Base-by-base conservation (phyloP, 2,797 vertebrate species). In the Apogon hyalosoma region DNA sequence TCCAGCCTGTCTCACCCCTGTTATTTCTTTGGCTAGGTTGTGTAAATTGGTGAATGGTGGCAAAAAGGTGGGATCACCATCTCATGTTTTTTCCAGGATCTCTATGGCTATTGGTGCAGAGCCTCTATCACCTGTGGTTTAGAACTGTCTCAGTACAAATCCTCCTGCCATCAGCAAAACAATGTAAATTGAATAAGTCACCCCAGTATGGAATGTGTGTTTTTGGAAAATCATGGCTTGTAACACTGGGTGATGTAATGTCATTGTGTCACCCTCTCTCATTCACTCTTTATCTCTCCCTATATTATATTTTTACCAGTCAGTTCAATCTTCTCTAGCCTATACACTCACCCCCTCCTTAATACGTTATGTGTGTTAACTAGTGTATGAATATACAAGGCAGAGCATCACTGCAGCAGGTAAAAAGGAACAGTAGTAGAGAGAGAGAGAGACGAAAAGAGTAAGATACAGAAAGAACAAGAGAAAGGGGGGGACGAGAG, bases 221-320 rank as follows among this genome's bases (percentile, higher is more conserved):
- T 14, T 57, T 31, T 55, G 41, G 15, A 47, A 62, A 18, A 63
- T 71, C 47, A 63, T 64, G 42, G 14, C 49, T 71, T 82, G 40
- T 73, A 58, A 54, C 50, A 61, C 21, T 60, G 49, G n/a, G 14
- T 83, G 75, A 83, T 77, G 64, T 73, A 80, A 79, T 54, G 69
- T 63, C 64, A 58, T 63, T 64, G 48, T 70, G 45, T 73, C 62
- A 61, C 52, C 62, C 42, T 69, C 63, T 57, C 47, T 59, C 67
- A 46, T 52, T 67, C 58, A 69, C n/a, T 67, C 36, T 74, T 33
- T 24, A 50, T 24, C 55, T 66, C 47, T 72, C 63, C 69, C 51
- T 55, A 19, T 61, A 28, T 78, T 47, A 50, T 64, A 38, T 71
- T 2, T 33, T 7, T 33, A 28, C 57, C 68, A 41, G 49, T 85